Evolutionary conservation across 1,140 invertebrate species (phyloP).

Genomic region (Euura lappo): DNA sequence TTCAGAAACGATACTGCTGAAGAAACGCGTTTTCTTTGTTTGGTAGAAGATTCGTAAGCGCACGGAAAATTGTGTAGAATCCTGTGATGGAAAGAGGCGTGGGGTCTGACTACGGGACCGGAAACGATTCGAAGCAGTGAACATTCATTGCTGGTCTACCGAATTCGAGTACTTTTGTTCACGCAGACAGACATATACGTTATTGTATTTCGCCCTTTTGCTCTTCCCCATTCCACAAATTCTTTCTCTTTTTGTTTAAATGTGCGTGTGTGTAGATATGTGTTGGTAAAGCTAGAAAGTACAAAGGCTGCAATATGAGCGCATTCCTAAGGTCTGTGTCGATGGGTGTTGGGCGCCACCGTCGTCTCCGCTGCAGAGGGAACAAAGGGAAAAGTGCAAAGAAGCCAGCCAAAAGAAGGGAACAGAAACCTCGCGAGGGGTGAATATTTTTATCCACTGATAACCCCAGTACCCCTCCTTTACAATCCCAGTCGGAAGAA

Average conservation of each 20-base stretch:
- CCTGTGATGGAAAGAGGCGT: too few relatives aligned
- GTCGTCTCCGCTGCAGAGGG: neutral
- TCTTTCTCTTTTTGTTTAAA: neutral
- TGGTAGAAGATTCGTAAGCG: too few relatives aligned
- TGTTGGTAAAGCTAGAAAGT: neutral
- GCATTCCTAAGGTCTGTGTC: slow-evolving; percentile 3
- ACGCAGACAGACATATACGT: neutral
- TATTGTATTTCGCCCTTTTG: neutral
- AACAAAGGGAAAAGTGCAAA: slow-evolving; percentile 8
- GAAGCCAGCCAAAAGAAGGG: neutral
- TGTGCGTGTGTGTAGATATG: too few relatives aligned
- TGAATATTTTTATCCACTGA: neutral
- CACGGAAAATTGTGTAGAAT: too few relatives aligned
- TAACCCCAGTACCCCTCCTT: neutral
- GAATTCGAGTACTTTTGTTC: neutral
- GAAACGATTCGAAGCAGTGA: neutral
- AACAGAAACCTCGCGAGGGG: neutral
- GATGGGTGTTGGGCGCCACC: neutral
- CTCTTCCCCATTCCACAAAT: neutral
- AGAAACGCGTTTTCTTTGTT: too few relatives aligned
- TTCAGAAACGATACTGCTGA: too few relatives aligned
- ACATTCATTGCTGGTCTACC: neutral
- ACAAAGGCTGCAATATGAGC: slow-evolving; percentile 31
- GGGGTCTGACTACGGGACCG: neutral
- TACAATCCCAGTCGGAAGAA: too few relatives aligned